Percentiles rank a stretch among this genome's conserved stretches.
phyloP scores from a whole-genome alignment of 2,888 invertebrate genomes.

The Abscondita cerata region DNA sequence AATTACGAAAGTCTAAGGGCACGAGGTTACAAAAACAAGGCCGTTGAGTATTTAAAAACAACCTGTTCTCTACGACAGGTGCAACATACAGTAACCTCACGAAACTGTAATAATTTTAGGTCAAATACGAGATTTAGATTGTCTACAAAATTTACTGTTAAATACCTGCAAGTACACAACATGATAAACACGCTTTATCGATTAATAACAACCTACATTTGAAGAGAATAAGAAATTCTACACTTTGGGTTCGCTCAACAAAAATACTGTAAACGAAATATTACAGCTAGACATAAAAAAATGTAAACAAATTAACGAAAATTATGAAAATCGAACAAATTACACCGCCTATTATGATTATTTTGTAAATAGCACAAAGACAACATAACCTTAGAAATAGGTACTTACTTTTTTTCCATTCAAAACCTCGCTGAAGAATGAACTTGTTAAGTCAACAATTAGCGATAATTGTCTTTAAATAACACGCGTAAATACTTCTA shows the following conservation, averaged over 20 bases:
- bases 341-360: too few species aligned
- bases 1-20: slow-evolving; percentile 19
- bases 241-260: too few species aligned
- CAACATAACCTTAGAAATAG: slow-evolving; percentile 8
- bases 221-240: neutral
- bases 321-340: too few species aligned
- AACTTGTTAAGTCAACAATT: neutral
- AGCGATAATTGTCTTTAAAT: slow-evolving; percentile 8
- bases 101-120: neutral
- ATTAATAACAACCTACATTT: neutral
- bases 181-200: neutral
- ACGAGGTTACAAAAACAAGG: slow-evolving; percentile 27
- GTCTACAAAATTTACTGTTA: too few species aligned
- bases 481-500: slow-evolving; percentile 11
- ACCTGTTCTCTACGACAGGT: slow-evolving; percentile 29
- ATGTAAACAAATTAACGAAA: too few species aligned
- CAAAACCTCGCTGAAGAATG: neutral
- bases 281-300: too few species aligned
- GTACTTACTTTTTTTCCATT: slow-evolving; percentile 22
- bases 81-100: slow-evolving; percentile 13
- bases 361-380: neutral
- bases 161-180: too few species aligned
- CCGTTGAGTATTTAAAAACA: slow-evolving; percentile 20
- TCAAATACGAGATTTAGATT: neutral
- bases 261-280: too few species aligned